phyloP scores from a whole-genome alignment of 2,888 invertebrate genomes.

The Epirrhoe alternata region DNA sequence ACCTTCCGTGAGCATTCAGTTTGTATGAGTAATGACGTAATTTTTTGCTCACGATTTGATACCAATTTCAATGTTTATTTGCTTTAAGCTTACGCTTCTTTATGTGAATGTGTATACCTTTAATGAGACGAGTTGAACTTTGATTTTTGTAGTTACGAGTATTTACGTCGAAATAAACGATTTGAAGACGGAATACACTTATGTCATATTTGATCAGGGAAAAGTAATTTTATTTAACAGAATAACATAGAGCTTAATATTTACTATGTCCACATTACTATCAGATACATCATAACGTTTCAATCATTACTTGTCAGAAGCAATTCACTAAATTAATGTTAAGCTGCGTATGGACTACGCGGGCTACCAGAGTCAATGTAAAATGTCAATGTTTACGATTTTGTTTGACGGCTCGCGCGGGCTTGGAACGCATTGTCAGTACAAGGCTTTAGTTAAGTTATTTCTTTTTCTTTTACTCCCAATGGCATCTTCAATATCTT shows the following conservation, averaged over 20 bases:
- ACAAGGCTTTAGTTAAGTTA: too few relatives aligned
- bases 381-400: too few relatives aligned
- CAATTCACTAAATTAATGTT: conserved; percentile 16
- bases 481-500: too few relatives aligned
- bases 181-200: not conserved
- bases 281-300: conserved; percentile 16
- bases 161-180: not conserved
- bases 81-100: not conserved
- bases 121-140: too few relatives aligned
- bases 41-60: conserved; percentile 19
- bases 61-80: conserved; percentile 10
- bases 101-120: not conserved
- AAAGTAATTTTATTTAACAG: not conserved
- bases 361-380: too few relatives aligned
- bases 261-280: conserved; percentile 14
- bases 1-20: conserved; percentile 14
- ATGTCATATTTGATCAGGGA: too few relatives aligned
- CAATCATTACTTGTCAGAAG: conserved; percentile 13
- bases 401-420: too few relatives aligned
- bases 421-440: too few relatives aligned
- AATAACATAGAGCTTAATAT: not conserved
- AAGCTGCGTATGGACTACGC: too few relatives aligned
- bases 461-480: too few relatives aligned
- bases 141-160: too few relatives aligned
- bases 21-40: conserved; percentile 25